Conservation (phyloP, 2,888 invertebrate species). For the Chymomyza procnemis region DNA sequence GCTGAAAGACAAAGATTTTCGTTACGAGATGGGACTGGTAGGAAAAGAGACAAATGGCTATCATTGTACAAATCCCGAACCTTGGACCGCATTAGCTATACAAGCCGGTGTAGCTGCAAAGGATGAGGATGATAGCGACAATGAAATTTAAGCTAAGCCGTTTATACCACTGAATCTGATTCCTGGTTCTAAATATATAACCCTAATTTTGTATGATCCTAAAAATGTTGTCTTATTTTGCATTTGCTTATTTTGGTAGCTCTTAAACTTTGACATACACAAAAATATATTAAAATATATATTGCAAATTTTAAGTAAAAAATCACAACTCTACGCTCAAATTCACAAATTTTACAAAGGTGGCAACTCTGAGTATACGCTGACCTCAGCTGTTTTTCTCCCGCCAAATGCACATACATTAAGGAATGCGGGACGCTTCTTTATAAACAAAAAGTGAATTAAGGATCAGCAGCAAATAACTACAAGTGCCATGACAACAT, state of each 20-base stretch:
- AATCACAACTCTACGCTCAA: not conserved
- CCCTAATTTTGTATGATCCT: conserved; percentile 20
- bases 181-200: conserved; percentile 33
- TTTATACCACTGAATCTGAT: conserved; percentile 30
- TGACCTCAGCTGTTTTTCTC: conserved; percentile 13
- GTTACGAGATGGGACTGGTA: conserved; percentile 96
- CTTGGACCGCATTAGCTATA: conserved; percentile 90
- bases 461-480: not conserved
- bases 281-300: not conserved
- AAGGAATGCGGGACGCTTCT: not conserved
- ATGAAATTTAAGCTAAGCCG: conserved; percentile 77
- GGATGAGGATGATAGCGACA: conserved; percentile 83
- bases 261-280: conserved; percentile 4
- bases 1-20: conserved; percentile 91
- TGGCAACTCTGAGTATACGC: conserved; percentile 20
- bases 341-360: not conserved
- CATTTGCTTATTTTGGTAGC: too few species aligned
- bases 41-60: conserved; percentile 88
- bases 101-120: conserved; percentile 88
- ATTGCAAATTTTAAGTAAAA: too few species aligned
- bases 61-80: conserved; percentile 89
- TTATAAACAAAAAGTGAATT: not conserved
- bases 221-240: conserved; percentile 27
- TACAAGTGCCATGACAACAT: conserved; percentile 58
- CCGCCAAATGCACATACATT: not conserved